Evolutionary conservation across 2,797 vertebrate genomes (phyloP), one percentile per base, ranked within the genome.

Genomic region (Phrynocephalus guinanensis): DNA sequence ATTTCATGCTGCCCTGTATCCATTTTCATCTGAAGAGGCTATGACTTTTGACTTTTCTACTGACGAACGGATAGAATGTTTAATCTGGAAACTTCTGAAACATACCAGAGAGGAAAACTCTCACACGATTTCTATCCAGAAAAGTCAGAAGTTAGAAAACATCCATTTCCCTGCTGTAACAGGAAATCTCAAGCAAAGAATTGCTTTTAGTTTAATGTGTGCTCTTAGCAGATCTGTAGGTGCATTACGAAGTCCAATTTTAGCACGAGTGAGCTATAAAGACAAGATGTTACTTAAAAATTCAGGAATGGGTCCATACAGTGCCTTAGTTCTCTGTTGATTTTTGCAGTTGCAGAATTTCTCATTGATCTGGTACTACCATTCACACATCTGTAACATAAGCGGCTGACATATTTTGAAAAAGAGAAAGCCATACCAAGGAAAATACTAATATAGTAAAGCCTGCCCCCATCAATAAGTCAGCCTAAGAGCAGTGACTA

Each of bases 221-320:
- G 56, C 22, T 5, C 73, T 80, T 3, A 79, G 9, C 66, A 72
- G 1, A 3, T 84, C 3, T 16, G 8, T 0, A 56, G 48, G 52
- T 72, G 24, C 66, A 5, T 0, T 15, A 16, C 5, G 0, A 2
- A 16, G 26, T 20, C 79, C 60, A 84, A 20, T 15, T 24, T 60
- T 60, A 82, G 9, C 28, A 15, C 1, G 9, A 44, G 33, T 11
- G 0, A 2, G 3, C 0, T 78, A 63, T 89, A 73, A 33, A 0
- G 0, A 3, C 10, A 6, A 44, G 56, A 3, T 11, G 75, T 88
- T 91, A 85, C 78, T 91, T 83, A 56, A 82, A 91, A 87, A 30
- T 20, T 90, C 52, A 89, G 83, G 38, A 67, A 22, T 0, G 20
- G 10, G 33, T n/a, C 84, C 84, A 68, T 68, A 48, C 5, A 70